Evolutionary conservation across 1,140 invertebrate genomes (phyloP).

Genomic region (Pseudoatta argentina): DNA sequence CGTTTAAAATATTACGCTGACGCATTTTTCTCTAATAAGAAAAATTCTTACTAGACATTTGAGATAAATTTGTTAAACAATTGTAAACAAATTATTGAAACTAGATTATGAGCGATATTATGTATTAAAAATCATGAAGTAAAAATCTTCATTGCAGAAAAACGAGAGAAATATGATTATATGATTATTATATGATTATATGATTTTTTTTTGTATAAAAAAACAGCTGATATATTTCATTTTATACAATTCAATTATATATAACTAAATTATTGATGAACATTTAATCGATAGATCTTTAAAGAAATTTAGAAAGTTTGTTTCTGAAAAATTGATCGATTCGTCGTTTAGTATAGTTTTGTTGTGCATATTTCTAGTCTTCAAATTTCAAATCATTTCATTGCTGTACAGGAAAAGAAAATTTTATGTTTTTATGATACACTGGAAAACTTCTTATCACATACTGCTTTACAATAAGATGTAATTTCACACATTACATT

Average conservation of each 20-base stretch:
- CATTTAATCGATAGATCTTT: not conserved
- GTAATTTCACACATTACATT: not conserved
- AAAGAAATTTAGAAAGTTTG: not conserved
- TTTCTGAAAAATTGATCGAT: not conserved
- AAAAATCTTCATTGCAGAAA: not conserved
- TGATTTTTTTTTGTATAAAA: not conserved
- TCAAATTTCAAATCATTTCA: not conserved
- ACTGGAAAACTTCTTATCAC: not conserved
- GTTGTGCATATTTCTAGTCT: not conserved
- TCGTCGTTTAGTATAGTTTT: not conserved
- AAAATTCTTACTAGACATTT: not conserved
- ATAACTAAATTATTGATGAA: not conserved
- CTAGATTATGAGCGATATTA: not conserved
- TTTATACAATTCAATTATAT: not conserved
- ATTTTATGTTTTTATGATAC: not conserved
- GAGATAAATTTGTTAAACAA: not conserved
- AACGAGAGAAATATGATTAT: not conserved
- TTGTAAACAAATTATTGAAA: not conserved
- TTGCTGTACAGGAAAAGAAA: not conserved
- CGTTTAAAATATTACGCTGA: too few relatives aligned
- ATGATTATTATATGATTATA: not conserved
- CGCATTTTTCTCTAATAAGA: too few relatives aligned
- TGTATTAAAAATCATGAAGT: not conserved
- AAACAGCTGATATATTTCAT: not conserved
- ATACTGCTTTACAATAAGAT: not conserved